Evolutionary conservation across 2,888 invertebrate species (phyloP), one percentile per base, ranked within the genome.

Genomic region (Anorthoa munda): DNA sequence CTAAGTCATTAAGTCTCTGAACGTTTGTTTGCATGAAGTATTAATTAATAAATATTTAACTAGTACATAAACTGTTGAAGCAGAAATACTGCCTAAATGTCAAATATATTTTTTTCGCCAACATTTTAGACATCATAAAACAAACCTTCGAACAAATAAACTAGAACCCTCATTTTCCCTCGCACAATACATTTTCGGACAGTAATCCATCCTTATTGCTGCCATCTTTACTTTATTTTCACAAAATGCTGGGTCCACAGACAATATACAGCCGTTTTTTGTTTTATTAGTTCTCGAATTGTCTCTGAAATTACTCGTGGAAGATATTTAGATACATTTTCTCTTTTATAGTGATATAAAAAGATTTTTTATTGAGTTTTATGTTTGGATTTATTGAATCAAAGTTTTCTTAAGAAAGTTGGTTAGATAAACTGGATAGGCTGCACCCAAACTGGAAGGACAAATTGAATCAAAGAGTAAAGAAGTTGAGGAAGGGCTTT

Each of bases 171-270:
- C 51, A 58, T 74, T 69, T 80, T 53, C 21, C 39, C 48, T 48
- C 55, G 13, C 64, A 55, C 23, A 63, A 55, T 26, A 51, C 17
- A 48, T 50, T 63, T n/a, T 31, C 45, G 18, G 39, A 55, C 61
- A 48, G 64, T 69, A 69, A 80, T 69, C 63, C 55, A 18, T 64
- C 59, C 55, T 69, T 77, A 68, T 66, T 72, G 68, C 68, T 63
- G 31, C 39, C 58, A 77, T 69, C 56, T 59, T 65, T 61, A 61
- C 48, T 82, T 77, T 72, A 58, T 69, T 66, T 63, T 64, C 21
- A 39, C 61, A 81, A 72, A 45, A 82, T 77, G 66, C 59, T 63
- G 66, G 77, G 2, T 45, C 50, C 26, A 59, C 53, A 58, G 53
- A 45, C 17, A 11, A 71, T 58, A 55, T 13, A 65, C 18, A 31